Evolutionary conservation across 2,888 invertebrate genomes (phyloP).

Genomic region (Disparrhopalites patrizii): DNA sequence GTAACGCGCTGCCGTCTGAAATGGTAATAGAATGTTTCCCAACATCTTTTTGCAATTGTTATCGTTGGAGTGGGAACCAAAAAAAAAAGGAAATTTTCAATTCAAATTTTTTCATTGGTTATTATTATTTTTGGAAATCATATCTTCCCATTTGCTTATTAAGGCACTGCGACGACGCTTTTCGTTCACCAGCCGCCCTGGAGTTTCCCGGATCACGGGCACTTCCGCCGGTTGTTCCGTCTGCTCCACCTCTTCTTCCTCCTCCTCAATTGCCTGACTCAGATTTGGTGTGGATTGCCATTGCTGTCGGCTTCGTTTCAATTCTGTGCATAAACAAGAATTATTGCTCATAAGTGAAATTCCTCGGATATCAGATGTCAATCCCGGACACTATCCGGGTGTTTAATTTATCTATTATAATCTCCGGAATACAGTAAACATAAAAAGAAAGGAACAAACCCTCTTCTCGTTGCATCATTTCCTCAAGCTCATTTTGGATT

Average conservation of each 20-base stretch:
- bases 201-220: conserved; percentile 2
- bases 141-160: conserved; percentile 36
- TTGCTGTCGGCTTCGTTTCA: conserved; percentile 22
- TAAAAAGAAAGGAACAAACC: not conserved
- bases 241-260: conserved; percentile 6
- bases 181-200: conserved; percentile 1
- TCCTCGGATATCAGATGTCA: too few species aligned
- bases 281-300: conserved; percentile 30
- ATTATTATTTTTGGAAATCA: conserved; percentile 24
- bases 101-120: not conserved
- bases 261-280: conserved; percentile 10
- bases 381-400: not conserved
- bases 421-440: not conserved
- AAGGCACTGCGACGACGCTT: conserved; percentile 28
- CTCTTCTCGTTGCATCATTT: conserved; percentile 32
- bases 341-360: not conserved
- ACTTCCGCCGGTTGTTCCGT: not conserved
- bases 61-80: too few species aligned
- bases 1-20: too few species aligned
- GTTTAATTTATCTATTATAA: not conserved
- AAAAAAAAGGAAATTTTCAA: too few species aligned
- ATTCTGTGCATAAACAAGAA: conserved; percentile 12
- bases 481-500: conserved; percentile 29
- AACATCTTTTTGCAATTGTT: too few species aligned
- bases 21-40: too few species aligned